These are phyloP conservation scores for Syndactyla subalaris DNA, from an alignment of 2,797 vertebrate species.

Conservation along the genomic window DNA sequence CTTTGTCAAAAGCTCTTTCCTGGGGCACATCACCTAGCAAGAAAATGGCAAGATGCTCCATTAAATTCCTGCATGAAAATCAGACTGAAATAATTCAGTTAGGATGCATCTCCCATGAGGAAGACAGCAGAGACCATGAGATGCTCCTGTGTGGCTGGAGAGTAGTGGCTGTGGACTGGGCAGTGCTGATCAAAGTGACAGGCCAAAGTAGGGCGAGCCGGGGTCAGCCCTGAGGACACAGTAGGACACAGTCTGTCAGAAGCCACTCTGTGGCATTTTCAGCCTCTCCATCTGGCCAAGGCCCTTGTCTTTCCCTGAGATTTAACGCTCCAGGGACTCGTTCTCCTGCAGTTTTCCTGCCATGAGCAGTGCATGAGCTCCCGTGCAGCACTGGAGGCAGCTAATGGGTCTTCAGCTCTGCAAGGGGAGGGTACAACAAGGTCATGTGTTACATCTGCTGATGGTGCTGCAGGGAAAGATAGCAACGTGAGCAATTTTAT, in stretches of 20 bases:
- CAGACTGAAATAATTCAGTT: background rate
- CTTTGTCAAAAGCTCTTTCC: too few relatives aligned
- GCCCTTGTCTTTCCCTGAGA: background rate
- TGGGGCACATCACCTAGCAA: background rate
- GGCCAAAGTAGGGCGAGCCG: rapidly evolving
- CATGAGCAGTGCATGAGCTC: rapidly evolving
- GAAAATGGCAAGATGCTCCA: background rate
- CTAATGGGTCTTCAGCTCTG: background rate
- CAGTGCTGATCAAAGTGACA: background rate
- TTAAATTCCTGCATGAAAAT: background rate
- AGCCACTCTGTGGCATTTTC: background rate
- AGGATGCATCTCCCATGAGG: background rate
- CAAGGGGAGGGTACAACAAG: background rate
- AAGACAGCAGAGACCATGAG: background rate
- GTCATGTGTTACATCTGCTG: background rate
- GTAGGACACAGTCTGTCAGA: background rate
- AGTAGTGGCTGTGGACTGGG: rapidly evolving
- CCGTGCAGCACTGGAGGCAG: rapidly evolving
- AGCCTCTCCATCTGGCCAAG: background rate
- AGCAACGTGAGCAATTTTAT: background rate
- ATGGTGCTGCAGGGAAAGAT: background rate
- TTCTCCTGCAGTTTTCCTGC: background rate
- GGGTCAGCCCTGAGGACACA: background rate
- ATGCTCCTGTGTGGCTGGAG: background rate
- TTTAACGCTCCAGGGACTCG: background rate